Conservation (phyloP, 2,797 vertebrate species). For the Acanthurus tractus region DNA sequence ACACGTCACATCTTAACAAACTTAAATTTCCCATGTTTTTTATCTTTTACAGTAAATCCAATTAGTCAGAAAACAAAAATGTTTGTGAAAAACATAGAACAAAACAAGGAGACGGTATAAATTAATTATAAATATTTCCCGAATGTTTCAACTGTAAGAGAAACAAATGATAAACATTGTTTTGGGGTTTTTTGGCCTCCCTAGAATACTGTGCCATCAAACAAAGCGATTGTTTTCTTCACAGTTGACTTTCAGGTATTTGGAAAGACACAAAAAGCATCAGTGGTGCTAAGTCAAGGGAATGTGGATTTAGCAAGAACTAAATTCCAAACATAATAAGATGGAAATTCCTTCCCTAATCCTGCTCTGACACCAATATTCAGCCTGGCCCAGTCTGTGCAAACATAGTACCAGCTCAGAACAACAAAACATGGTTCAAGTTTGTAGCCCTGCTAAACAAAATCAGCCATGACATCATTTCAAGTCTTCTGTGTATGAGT, state of each 20-base stretch:
- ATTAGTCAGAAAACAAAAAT: not conserved
- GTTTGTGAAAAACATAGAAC: not conserved
- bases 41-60: not conserved
- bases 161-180: not conserved
- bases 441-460: slow-evolving; percentile 6
- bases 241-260: slow-evolving; percentile 51
- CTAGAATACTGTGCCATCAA: slow-evolving; percentile 3
- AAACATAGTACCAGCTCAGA: slow-evolving; percentile 20
- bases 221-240: slow-evolving; percentile 33
- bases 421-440: slow-evolving; percentile 2
- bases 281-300: slow-evolving; percentile 61
- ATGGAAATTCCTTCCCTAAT: slow-evolving; percentile 82
- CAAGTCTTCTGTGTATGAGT: not conserved
- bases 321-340: slow-evolving; percentile 79
- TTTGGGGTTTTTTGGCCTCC: slow-evolving; percentile 19
- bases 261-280: slow-evolving; percentile 59
- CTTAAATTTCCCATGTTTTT: not conserved
- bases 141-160: slow-evolving; percentile 6
- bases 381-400: slow-evolving; percentile 30
- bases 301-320: slow-evolving; percentile 81
- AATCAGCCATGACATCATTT: slow-evolving; percentile 16
- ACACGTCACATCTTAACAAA: slow-evolving; percentile 4
- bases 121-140: not conserved
- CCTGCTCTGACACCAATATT: slow-evolving; percentile 68
- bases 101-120: not conserved